These are phyloP conservation scores for Oryzias javanicus DNA, from an alignment of 2,113 vertebrate genomes.

Conservation along the genomic window DNA sequence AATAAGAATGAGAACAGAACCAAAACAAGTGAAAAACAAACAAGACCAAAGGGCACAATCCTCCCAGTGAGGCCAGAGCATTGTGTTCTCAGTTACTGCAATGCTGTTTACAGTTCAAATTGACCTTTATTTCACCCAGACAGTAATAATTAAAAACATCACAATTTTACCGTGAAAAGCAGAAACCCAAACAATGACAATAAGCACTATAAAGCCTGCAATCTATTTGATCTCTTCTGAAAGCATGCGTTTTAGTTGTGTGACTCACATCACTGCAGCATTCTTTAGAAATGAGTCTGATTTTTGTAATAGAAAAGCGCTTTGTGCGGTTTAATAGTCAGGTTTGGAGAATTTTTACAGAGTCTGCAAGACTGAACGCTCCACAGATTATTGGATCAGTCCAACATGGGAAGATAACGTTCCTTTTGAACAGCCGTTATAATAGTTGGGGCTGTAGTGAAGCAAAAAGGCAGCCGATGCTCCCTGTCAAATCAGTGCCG, in stretches of 20 bases:
- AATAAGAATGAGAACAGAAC: too few species aligned
- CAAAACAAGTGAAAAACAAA: too few species aligned
- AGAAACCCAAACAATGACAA: background rate
- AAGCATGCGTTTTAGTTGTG: background rate
- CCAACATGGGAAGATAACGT: constrained; percentile 49
- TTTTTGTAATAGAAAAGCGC: constrained; percentile 30
- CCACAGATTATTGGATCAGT: constrained; percentile 48
- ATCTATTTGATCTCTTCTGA: background rate
- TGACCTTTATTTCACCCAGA: too few species aligned
- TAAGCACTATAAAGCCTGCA: background rate
- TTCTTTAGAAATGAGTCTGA: constrained; percentile 10
- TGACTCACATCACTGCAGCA: background rate
- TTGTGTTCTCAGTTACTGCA: too few species aligned
- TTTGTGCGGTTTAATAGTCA: constrained; percentile 39
- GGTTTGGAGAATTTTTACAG: constrained; percentile 29
- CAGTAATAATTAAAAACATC: too few species aligned
- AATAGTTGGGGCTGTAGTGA: constrained; percentile 28
- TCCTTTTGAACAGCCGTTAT: constrained; percentile 49
- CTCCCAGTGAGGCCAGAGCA: too few species aligned
- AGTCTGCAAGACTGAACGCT: constrained; percentile 29
- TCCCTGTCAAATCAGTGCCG: constrained; percentile 47
- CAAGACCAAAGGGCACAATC: too few species aligned
- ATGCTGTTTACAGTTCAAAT: too few species aligned
- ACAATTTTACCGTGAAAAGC: background rate
- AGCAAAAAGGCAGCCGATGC: constrained; percentile 41